These are phyloP conservation scores for Aphidius colemani DNA, from an alignment of 2,888 invertebrate genomes.

Conservation along the genomic window DNA sequence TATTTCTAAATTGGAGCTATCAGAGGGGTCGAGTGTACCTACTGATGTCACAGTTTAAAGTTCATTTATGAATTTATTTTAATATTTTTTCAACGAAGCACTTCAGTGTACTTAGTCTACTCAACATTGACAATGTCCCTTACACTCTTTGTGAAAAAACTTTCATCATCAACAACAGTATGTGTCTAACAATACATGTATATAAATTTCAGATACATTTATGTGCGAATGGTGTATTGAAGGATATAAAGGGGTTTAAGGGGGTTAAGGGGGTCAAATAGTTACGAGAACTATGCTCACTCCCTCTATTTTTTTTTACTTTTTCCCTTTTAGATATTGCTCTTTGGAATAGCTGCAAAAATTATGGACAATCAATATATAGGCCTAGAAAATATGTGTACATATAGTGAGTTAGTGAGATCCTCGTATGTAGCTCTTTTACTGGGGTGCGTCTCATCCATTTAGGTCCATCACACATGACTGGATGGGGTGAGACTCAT, in stretches of 20 bases:
- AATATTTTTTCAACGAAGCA: conserved; percentile 18
- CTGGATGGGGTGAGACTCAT: conserved; percentile 58
- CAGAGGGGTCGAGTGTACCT: conserved; percentile 1
- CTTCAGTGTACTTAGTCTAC: conserved; percentile 28
- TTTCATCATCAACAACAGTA: too few species aligned
- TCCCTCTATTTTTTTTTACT: conserved; percentile 31
- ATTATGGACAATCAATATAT: conserved; percentile 57
- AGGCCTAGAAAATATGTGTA: conserved; percentile 17
- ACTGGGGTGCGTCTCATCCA: conserved; percentile 60
- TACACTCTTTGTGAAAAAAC: conserved; percentile 17
- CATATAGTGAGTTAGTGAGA: not conserved
- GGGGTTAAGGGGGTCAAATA: conserved; percentile 15
- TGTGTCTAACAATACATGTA: too few species aligned
- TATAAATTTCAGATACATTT: not conserved
- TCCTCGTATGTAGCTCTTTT: not conserved
- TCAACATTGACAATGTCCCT: conserved; percentile 19
- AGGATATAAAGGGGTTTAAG: not conserved
- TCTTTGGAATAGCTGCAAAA: conserved; percentile 56
- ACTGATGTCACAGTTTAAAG: conserved; percentile 19
- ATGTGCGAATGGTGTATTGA: too few species aligned
- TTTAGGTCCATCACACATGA: conserved; percentile 61
- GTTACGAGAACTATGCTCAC: conserved; percentile 31
- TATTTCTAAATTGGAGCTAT: not conserved
- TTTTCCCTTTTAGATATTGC: conserved; percentile 51
- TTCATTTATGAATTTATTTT: conserved; percentile 17